phyloP scores from a whole-genome alignment of 35 echinoderm and acorn worm species.

The Lytechinus variegatus region DNA sequence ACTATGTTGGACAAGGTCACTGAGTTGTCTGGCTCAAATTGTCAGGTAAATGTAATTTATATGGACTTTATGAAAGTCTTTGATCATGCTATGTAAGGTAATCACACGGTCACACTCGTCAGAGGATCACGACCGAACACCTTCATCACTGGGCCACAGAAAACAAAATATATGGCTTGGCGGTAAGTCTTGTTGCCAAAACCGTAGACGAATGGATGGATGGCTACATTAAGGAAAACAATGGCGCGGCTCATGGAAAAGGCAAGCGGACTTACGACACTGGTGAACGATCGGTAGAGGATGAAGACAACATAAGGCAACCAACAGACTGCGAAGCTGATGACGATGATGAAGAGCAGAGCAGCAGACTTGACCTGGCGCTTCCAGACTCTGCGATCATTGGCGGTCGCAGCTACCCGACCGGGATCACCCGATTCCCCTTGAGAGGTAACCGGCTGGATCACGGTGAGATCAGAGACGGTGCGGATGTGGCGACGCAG shows the following conservation, averaged over 20 bases:
- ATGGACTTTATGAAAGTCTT: too few species aligned
- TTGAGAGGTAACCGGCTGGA: background rate
- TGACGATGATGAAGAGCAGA: background rate
- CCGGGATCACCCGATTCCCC: background rate
- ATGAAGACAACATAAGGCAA: background rate
- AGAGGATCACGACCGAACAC: background rate
- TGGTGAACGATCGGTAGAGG: background rate
- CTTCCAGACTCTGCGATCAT: background rate
- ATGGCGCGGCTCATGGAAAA: background rate
- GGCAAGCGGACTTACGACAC: background rate
- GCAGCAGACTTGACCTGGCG: background rate
- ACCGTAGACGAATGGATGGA: background rate
- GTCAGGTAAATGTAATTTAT: too few species aligned
- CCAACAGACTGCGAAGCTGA: conserved; percentile 8
- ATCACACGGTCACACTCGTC: background rate
- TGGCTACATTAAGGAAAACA: background rate
- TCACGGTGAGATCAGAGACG: background rate
- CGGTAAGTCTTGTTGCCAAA: conserved; percentile 21
- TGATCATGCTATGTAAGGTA: too few species aligned
- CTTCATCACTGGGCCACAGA: background rate
- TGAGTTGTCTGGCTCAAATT: too few species aligned
- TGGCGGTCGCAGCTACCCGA: background rate
- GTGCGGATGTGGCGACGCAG: background rate
- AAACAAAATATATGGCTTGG: background rate
- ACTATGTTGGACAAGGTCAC: too few species aligned